Evolutionary conservation across 2,888 invertebrate genomes (phyloP).

Genomic region (Caradrina kadenii): DNA sequence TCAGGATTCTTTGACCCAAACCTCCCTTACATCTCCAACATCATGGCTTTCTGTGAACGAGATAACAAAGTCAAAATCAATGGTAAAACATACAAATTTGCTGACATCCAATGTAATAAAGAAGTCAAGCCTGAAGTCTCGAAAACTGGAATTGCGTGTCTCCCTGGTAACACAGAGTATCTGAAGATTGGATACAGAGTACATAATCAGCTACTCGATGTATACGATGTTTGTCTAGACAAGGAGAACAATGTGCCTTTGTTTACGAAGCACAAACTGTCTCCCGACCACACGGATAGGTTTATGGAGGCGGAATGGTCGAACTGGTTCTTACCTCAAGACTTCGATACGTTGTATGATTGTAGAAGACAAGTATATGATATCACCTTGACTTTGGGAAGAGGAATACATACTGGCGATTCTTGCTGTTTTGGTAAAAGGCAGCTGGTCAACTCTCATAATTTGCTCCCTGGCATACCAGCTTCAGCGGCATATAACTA

Average conservation of each 20-base stretch:
- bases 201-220: conserved; percentile 49
- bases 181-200: conserved; percentile 68
- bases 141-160: conserved; percentile 62
- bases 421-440: conserved; percentile 74
- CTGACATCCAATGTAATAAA: conserved; percentile 70
- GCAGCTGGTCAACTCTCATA: conserved; percentile 74
- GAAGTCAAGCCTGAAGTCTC: conserved; percentile 57
- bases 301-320: conserved; percentile 61
- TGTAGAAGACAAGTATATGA: conserved; percentile 64
- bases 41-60: conserved; percentile 66
- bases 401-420: conserved; percentile 58
- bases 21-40: conserved; percentile 40
- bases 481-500: conserved; percentile 70
- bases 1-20: conserved; percentile 54
- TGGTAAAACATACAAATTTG: conserved; percentile 60
- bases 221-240: conserved; percentile 75
- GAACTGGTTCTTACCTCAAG: conserved; percentile 54
- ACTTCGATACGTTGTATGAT: conserved; percentile 70
- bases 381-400: conserved; percentile 56
- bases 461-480: conserved; percentile 73
- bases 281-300: conserved; percentile 54
- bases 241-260: conserved; percentile 64
- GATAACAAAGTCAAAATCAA: conserved; percentile 63
- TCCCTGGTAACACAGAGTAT: conserved; percentile 60
- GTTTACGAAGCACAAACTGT: conserved; percentile 66